phyloP scores from a whole-genome alignment of 2,797 vertebrate genomes.

The Tragelaphus eurycerus region DNA sequence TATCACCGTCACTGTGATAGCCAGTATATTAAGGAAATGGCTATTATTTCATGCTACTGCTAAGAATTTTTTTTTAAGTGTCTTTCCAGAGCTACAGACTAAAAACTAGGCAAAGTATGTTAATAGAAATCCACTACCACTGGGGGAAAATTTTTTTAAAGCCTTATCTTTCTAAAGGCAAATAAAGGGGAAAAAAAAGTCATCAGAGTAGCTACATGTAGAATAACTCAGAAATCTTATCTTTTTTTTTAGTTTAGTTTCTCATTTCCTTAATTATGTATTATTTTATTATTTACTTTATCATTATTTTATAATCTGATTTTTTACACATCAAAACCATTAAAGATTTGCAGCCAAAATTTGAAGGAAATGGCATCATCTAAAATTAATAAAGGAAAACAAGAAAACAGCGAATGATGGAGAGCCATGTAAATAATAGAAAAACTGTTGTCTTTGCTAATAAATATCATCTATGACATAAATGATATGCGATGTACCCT shows the following conservation, averaged over 20 bases:
- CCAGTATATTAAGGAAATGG: background rate
- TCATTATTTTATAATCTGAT: slow-evolving; percentile 16
- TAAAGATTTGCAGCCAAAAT: background rate
- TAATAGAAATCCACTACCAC: background rate
- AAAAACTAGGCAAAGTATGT: background rate
- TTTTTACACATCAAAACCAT: background rate
- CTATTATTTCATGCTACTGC: background rate
- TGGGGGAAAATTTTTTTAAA: background rate
- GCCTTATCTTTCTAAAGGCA: background rate
- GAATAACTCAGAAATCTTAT: background rate
- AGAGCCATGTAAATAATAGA: slow-evolving; percentile 77
- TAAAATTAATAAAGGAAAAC: slow-evolving; percentile 45
- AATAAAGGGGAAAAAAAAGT: background rate
- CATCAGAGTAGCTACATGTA: background rate
- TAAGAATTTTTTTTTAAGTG: background rate
- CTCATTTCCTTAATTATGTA: background rate
- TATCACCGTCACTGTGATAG: background rate
- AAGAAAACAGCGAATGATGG: slow-evolving; percentile 58
- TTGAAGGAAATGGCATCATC: background rate
- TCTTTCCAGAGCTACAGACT: background rate
- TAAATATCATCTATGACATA: slow-evolving; percentile 74
- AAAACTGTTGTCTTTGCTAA: slow-evolving; percentile 64
- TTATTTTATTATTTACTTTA: slow-evolving; percentile 11
- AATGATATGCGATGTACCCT: slow-evolving; percentile 59
- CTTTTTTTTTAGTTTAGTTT: background rate